Percentiles rank a stretch among this genome's conserved stretches.
These are phyloP conservation scores for Hemaris fuciformis DNA, from an alignment of 2,888 invertebrate genomes.

Conservation along the genomic window DNA sequence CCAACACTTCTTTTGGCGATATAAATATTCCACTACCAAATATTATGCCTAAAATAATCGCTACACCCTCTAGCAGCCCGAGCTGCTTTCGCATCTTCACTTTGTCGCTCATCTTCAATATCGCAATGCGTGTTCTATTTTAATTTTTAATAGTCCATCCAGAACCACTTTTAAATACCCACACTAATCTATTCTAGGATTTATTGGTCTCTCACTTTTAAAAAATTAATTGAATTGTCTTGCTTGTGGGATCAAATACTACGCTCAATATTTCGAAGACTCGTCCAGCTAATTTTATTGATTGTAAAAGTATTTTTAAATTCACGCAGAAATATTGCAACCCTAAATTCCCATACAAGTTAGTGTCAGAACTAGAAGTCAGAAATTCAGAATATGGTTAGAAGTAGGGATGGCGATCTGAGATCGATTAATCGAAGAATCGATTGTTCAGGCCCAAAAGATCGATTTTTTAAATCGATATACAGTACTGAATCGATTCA, in stretches of 20 bases:
- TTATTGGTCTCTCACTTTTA: background rate
- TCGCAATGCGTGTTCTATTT: background rate
- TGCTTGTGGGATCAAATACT: background rate
- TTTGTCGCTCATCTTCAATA: constrained; percentile 24
- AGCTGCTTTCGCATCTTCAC: constrained; percentile 89
- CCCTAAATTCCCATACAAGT: background rate
- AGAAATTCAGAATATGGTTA: too few relatives aligned
- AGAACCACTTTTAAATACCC: background rate
- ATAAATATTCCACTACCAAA: constrained; percentile 95
- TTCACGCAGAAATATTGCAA: background rate
- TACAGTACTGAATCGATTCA: too few relatives aligned
- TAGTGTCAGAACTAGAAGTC: too few relatives aligned
- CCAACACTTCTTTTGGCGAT: constrained; percentile 91
- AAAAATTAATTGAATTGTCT: background rate
- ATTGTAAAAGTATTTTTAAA: background rate
- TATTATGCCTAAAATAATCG: constrained; percentile 92
- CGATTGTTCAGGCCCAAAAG: too few relatives aligned
- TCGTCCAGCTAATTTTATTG: background rate
- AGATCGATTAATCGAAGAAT: too few relatives aligned
- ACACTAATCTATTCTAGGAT: background rate
- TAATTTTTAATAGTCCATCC: background rate
- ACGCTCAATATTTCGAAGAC: background rate
- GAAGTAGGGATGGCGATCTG: too few relatives aligned
- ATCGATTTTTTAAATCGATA: too few relatives aligned
- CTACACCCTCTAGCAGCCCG: constrained; percentile 90